Conservation (phyloP, 2,888 invertebrate genomes). For the Phasia obesa region DNA sequence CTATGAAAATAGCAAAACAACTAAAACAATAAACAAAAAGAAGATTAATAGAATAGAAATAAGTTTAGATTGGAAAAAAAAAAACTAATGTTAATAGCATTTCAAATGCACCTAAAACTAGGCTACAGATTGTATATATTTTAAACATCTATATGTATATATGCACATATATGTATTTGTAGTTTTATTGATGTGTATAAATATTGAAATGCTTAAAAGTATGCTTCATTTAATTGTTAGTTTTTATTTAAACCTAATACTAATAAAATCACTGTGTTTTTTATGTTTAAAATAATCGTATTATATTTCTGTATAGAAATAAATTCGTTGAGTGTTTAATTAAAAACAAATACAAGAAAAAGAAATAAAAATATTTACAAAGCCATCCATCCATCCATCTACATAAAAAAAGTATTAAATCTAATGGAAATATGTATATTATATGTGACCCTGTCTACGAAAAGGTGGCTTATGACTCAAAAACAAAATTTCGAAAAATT, state of each 20-base stretch:
- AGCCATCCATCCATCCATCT: too few relatives aligned
- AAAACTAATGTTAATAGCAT: not conserved
- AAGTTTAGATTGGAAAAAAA: not conserved
- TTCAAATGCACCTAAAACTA: too few relatives aligned
- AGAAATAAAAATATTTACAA: too few relatives aligned
- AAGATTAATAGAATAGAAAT: conserved; percentile 50
- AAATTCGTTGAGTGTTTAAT: not conserved
- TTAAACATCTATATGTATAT: too few relatives aligned
- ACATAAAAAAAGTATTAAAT: too few relatives aligned
- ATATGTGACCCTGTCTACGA: too few relatives aligned
- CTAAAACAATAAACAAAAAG: conserved; percentile 48
- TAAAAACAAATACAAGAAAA: not conserved
- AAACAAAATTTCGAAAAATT: too few relatives aligned
- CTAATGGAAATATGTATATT: too few relatives aligned
- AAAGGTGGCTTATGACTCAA: too few relatives aligned
- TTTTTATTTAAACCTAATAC: conserved; percentile 29
- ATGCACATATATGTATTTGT: not conserved
- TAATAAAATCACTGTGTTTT: conserved; percentile 32
- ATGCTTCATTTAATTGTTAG: conserved; percentile 50
- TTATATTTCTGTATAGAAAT: not conserved
- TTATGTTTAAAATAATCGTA: not conserved
- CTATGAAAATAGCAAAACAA: conserved; percentile 77
- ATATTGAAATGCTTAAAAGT: conserved; percentile 31
- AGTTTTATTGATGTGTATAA: not conserved
- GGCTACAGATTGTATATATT: too few relatives aligned